phyloP scores from a whole-genome alignment of 2,797 vertebrate species.

The Tenualosa ilisha region DNA sequence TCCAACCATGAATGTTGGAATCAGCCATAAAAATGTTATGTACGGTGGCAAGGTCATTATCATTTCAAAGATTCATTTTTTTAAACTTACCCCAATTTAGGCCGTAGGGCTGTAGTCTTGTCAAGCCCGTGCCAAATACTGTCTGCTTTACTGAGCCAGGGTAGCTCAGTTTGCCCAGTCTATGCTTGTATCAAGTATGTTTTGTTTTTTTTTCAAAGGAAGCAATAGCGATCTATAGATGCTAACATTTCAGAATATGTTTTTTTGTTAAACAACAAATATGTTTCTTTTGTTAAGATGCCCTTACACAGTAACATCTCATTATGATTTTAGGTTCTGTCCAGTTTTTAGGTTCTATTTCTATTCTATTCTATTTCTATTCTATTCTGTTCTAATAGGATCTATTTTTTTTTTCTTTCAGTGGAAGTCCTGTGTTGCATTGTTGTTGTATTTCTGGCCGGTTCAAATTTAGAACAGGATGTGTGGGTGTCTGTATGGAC shows the following conservation, averaged over 20 bases:
- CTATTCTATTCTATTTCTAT: too few relatives aligned
- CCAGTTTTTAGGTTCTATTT: too few relatives aligned
- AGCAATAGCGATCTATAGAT: too few relatives aligned
- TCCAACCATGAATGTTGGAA: constrained; percentile 46
- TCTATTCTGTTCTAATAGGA: too few relatives aligned
- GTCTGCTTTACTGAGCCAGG: background rate
- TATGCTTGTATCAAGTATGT: background rate
- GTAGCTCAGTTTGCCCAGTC: background rate
- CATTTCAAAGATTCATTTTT: constrained; percentile 53
- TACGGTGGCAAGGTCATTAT: constrained; percentile 49
- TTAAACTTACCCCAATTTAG: constrained; percentile 38
- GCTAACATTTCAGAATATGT: too few relatives aligned
- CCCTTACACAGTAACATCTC: too few relatives aligned
- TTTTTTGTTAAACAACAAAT: background rate
- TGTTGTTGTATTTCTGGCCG: background rate
- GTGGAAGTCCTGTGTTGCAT: background rate
- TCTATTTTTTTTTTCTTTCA: too few relatives aligned
- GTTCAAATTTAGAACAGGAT: background rate
- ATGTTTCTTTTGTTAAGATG: background rate
- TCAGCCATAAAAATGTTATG: constrained; percentile 49
- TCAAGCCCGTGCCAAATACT: constrained; percentile 26
- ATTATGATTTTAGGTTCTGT: too few relatives aligned
- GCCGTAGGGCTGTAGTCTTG: constrained; percentile 34
- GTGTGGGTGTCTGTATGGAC: background rate
- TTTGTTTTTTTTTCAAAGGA: too few relatives aligned